Evolutionary conservation across 2,113 vertebrate genomes (phyloP).

Genomic region (Lates calcarifer): DNA sequence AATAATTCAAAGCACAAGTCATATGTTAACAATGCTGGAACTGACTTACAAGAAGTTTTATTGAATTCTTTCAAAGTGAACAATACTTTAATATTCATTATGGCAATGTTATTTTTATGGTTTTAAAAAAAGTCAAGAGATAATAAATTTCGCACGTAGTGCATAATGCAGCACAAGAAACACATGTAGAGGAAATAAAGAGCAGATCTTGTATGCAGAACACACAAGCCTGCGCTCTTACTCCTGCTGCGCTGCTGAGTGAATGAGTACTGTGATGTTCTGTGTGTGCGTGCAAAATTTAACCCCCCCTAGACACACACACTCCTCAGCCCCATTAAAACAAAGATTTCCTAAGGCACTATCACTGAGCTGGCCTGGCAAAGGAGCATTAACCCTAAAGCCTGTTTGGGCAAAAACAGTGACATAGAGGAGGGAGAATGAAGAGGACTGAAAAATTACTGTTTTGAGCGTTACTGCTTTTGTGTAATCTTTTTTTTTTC

Average conservation of each 20-base stretch:
- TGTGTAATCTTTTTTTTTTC: neutral
- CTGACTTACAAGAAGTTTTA: neutral
- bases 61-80: conserved; percentile 19
- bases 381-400: conserved; percentile 7
- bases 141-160: neutral
- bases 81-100: conserved; percentile 2
- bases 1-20: conserved; percentile 33
- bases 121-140: neutral
- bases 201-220: conserved; percentile 33
- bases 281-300: conserved; percentile 10
- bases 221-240: neutral
- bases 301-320: conserved; percentile 13
- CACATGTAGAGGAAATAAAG: conserved; percentile 12
- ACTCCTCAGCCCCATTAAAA: conserved; percentile 39
- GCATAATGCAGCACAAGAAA: neutral
- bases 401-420: neutral
- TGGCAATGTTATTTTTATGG: neutral
- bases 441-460: neutral
- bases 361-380: neutral
- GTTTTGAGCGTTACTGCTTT: conserved; percentile 7
- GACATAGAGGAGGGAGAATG: neutral
- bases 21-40: neutral
- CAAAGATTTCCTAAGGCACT: conserved; percentile 22
- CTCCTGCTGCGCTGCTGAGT: conserved; percentile 19
- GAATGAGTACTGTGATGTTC: conserved; percentile 39